These are phyloP conservation scores for Heteromormyrus szaboi DNA, from an alignment of 2,797 vertebrate species.

Conservation along the genomic window DNA sequence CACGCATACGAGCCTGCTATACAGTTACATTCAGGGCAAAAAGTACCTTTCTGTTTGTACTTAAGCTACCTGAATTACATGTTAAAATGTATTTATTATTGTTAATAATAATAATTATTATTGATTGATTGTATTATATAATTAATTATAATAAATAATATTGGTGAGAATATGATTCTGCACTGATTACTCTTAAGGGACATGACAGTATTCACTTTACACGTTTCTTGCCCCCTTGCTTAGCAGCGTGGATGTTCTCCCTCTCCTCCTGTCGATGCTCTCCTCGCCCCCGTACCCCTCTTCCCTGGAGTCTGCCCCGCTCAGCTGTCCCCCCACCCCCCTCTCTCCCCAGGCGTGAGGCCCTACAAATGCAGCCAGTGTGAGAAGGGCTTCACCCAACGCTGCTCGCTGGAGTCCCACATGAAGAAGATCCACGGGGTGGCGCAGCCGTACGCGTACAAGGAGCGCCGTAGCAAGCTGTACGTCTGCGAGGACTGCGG, in stretches of 20 bases:
- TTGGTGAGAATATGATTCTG: not conserved
- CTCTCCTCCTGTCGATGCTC: not conserved
- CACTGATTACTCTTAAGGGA: not conserved
- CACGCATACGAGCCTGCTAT: not conserved
- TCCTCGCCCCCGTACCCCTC: not conserved
- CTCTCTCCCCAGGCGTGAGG: slow-evolving; percentile 66
- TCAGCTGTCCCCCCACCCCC: not conserved
- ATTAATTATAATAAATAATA: not conserved
- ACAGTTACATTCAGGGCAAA: not conserved
- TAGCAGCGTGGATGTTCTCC: not conserved
- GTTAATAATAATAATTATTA: not conserved
- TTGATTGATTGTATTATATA: not conserved
- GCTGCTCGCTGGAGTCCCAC: slow-evolving; percentile 89
- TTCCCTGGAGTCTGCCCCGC: not conserved
- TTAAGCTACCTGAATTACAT: not conserved
- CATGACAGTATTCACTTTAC: not conserved
- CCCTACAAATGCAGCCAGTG: slow-evolving; percentile 84
- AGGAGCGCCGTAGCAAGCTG: slow-evolving; percentile 88
- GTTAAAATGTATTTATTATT: not conserved
- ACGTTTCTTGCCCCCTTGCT: not conserved
- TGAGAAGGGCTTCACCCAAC: slow-evolving; percentile 89
- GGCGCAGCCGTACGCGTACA: slow-evolving; percentile 83
- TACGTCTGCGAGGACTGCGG: slow-evolving; percentile 93
- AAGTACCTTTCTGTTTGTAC: not conserved
- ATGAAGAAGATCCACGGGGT: slow-evolving; percentile 89